These are phyloP conservation scores for Eciton burchellii DNA, from an alignment of 1,140 invertebrate species.

Conservation along the genomic window DNA sequence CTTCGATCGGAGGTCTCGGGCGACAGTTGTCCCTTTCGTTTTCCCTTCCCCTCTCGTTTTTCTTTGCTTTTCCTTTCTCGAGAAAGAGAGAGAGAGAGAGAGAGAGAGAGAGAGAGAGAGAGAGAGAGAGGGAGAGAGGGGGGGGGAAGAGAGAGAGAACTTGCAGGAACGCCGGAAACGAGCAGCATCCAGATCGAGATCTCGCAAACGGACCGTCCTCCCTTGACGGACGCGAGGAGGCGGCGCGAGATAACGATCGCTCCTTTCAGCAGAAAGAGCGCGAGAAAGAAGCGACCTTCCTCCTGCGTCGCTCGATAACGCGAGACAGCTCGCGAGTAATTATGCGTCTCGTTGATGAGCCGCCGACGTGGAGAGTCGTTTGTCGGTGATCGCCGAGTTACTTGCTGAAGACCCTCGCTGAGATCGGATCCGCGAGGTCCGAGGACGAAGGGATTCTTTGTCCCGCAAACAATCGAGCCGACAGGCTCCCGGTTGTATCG, in stretches of 20 bases:
- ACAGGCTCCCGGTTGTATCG: constrained; percentile 20
- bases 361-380: constrained; percentile 37
- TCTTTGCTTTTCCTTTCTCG: neutral
- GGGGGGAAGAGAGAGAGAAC: too few relatives aligned
- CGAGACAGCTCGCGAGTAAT: constrained; percentile 44
- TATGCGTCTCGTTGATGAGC: constrained; percentile 54
- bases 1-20: too few relatives aligned
- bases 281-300: constrained; percentile 24
- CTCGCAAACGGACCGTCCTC: neutral
- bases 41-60: neutral
- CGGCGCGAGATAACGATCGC: neutral
- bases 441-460: neutral
- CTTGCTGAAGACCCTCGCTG: constrained; percentile 17
- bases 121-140: too few relatives aligned
- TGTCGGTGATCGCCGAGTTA: constrained; percentile 26
- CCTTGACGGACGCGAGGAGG: neutral
- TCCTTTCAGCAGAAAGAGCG: constrained; percentile 16
- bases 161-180: too few relatives aligned
- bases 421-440: neutral
- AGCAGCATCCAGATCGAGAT: constrained; percentile 1
- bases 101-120: too few relatives aligned
- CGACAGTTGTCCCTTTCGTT: too few relatives aligned
- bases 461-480: constrained; percentile 19
- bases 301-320: constrained; percentile 30
- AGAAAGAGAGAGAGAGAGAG: too few relatives aligned